Evolutionary conservation across 1,140 invertebrate species (phyloP).

Genomic region (Drosophila kurseongensis): DNA sequence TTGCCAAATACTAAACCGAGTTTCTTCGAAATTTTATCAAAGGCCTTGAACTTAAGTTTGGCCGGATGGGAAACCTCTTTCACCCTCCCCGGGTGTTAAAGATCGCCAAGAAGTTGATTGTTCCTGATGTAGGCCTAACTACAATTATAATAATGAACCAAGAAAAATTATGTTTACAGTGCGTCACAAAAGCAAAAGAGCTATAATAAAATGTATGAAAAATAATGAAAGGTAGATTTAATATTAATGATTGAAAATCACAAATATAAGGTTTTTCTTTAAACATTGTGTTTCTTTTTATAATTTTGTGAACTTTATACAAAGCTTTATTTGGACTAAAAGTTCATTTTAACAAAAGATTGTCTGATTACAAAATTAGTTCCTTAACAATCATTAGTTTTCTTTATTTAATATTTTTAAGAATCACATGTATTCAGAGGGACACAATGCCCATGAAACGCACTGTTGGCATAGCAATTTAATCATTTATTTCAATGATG

Average conservation of each 20-base stretch:
- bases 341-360: not conserved
- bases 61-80: conserved; percentile 17
- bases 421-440: conserved; percentile 1
- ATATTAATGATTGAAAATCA: not conserved
- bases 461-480: conserved; percentile 55
- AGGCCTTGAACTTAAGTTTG: conserved; percentile 63
- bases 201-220: not conserved
- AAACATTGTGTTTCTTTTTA: not conserved
- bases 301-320: not conserved
- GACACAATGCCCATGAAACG: conserved; percentile 19
- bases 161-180: conserved; percentile 30
- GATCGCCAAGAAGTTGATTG: conserved; percentile 23
- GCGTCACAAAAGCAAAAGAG: not conserved
- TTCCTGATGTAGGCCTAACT: conserved; percentile 20
- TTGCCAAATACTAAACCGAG: conserved; percentile 17
- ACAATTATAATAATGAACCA: conserved; percentile 42
- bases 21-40: conserved; percentile 29
- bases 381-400: conserved; percentile 6
- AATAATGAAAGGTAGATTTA: not conserved
- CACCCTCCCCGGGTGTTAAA: conserved; percentile 10
- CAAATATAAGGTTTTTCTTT: not conserved
- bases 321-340: not conserved
- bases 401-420: not conserved
- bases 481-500: conserved; percentile 78
- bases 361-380: conserved; percentile 6